These are phyloP conservation scores for Drosophila equinoxialis DNA, from an alignment of 1,140 invertebrate genomes.

Conservation along the genomic window DNA sequence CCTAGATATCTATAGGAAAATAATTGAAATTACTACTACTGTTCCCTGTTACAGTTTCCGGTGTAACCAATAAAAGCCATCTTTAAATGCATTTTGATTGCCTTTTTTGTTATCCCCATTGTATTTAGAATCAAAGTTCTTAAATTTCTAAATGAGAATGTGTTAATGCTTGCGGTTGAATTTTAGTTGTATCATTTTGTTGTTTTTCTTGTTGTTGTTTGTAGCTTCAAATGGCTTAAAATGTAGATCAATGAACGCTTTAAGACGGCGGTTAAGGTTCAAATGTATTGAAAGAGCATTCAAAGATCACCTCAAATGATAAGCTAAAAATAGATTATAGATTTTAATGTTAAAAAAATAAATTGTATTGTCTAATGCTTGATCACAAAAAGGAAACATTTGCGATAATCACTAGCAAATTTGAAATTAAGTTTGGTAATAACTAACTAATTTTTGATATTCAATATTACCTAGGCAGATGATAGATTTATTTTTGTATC, in stretches of 20 bases:
- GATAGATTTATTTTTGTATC: too few relatives aligned
- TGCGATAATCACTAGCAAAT: too few relatives aligned
- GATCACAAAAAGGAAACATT: too few relatives aligned
- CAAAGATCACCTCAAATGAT: background rate
- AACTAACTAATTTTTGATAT: too few relatives aligned
- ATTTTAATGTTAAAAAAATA: background rate
- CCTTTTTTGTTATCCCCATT: constrained; percentile 9
- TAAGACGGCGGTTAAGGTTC: constrained; percentile 23
- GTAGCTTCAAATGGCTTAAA: constrained; percentile 6
- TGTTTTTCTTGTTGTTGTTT: constrained; percentile 2
- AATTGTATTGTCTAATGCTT: background rate
- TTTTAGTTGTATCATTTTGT: constrained; percentile 16
- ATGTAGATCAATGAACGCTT: constrained; percentile 54
- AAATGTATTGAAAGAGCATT: constrained; percentile 13
- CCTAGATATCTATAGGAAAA: constrained; percentile 31
- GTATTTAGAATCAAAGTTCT: constrained; percentile 30
- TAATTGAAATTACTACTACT: constrained; percentile 71
- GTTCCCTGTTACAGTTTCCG: constrained; percentile 71
- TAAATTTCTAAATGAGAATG: constrained; percentile 57
- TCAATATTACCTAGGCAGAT: too few relatives aligned
- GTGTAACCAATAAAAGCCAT: constrained; percentile 48
- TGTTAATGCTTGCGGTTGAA: constrained; percentile 57
- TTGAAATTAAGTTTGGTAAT: too few relatives aligned
- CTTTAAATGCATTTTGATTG: constrained; percentile 48
- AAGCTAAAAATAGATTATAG: background rate